Evolutionary conservation across 2,888 invertebrate species (phyloP).

Genomic region (Melanostoma mellinum): DNA sequence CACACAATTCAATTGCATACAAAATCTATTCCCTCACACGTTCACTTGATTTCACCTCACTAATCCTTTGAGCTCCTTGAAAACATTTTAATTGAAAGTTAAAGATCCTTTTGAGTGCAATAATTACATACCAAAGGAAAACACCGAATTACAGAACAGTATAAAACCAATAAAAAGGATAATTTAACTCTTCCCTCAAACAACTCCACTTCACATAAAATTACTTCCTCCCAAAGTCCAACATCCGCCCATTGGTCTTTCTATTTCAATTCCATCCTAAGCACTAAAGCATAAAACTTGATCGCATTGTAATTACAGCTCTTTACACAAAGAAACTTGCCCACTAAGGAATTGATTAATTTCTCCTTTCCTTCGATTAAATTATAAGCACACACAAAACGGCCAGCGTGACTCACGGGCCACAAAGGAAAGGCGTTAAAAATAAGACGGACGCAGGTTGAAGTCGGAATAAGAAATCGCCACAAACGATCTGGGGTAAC

Average conservation of each 20-base stretch:
- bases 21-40: no score
- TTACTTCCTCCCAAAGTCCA: conserved; percentile 10
- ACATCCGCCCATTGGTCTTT: conserved; percentile 26
- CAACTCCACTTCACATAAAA: background rate
- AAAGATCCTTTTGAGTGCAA: conserved; percentile 28
- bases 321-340: conserved; percentile 66
- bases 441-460: conserved; percentile 4
- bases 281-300: conserved; percentile 63
- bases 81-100: conserved; percentile 9
- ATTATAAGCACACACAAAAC: conserved; percentile 12
- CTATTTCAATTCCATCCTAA: conserved; percentile 45
- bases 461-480: background rate
- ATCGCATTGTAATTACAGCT: conserved; percentile 72
- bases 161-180: conserved; percentile 8
- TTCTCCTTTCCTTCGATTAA: conserved; percentile 33
- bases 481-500: background rate
- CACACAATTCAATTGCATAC: no score
- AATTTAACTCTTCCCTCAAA: no score
- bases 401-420: conserved; percentile 4
- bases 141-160: conserved; percentile 20
- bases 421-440: background rate
- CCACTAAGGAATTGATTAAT: conserved; percentile 66
- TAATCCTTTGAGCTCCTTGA: no score
- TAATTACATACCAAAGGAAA: conserved; percentile 39
- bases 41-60: no score